Evolutionary conservation across 2,113 vertebrate genomes (phyloP), one percentile per base, ranked within the genome.

Genomic region (Upupa epops): DNA sequence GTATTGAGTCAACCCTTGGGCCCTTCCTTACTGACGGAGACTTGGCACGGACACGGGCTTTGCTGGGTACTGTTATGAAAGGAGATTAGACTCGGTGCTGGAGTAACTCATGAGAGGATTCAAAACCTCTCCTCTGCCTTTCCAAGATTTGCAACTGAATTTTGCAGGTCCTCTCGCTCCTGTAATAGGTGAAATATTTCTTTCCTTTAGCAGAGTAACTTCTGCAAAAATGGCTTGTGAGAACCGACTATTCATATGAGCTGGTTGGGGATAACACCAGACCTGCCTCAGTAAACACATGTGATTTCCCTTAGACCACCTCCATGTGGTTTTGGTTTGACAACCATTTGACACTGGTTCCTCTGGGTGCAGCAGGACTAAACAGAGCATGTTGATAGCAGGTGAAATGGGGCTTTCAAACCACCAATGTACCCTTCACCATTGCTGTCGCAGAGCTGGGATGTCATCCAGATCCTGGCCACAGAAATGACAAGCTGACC

Each of bases 201-300:
- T 93, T 81, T 73, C 48, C 36, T 48, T 58, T 75, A 73, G 34
- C 65, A 90, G 64, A 65, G 63, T 73, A 49, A 60, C 21, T 72
- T 75, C 36, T 79, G 15, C 66, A 91, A 54, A 92, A 95, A 40
- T 49, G 55, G 9, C 54, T 90, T 13, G 5, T 36, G 68, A 74
- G 73, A 84, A 11, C 29, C n/a, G 8, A 28, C n/a, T 74, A 17
- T 56, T 83, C 0, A 0, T 26, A 15, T 2, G 5, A 68, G 45
- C 8, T 3, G 0, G 52, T 60, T 37, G 37, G 26, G 55, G 80
- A 15, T 18, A 55, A 28, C 32, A 51, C 15, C 32, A 72, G 46
- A 21, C 8, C 60, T 64, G 42, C 18, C n/a, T 58, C 0, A 0
- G 19, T 51, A 28, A n/a, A n/a, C 8, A 72, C 32, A 21, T 51